phyloP scores from a whole-genome alignment of 2,113 vertebrate species.

The Sander vitreus region DNA sequence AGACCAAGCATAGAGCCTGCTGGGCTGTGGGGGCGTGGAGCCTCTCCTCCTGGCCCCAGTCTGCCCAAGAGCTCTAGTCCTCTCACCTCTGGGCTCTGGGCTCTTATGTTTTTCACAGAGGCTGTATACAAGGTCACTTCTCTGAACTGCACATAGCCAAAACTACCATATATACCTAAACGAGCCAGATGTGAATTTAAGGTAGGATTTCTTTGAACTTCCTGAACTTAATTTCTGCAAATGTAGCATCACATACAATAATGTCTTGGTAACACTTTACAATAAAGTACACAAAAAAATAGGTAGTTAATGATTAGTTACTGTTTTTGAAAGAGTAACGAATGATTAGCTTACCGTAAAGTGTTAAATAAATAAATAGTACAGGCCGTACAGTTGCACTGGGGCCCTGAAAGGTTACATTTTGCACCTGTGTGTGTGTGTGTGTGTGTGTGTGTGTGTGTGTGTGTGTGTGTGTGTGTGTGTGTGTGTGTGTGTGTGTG shows the following conservation, averaged over 20 bases:
- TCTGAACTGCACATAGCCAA: slow-evolving; percentile 3
- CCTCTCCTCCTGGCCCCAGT: slow-evolving; percentile 38
- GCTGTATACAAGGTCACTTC: slow-evolving; percentile 42
- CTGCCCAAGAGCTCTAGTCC: slow-evolving; percentile 38
- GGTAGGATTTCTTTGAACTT: slow-evolving; percentile 6
- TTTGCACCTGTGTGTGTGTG: no score
- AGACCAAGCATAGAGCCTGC: slow-evolving; percentile 52
- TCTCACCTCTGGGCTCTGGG: slow-evolving; percentile 27
- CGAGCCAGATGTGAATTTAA: background rate
- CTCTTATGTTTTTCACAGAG: slow-evolving; percentile 29
- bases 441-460: no score
- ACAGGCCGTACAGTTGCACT: no score
- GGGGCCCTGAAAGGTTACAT: no score
- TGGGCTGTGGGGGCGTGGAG: slow-evolving; percentile 39
- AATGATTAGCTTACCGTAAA: no score
- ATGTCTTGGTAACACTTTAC: background rate
- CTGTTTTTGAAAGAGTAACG: no score
- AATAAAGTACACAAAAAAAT: no score
- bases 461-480: no score
- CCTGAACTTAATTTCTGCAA: background rate
- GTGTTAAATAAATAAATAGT: no score
- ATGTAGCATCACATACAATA: background rate
- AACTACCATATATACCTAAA: background rate
- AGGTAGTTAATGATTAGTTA: no score
- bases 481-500: no score